Conservation (phyloP, 2,888 invertebrate genomes). For the Leptinotarsa juncta region DNA sequence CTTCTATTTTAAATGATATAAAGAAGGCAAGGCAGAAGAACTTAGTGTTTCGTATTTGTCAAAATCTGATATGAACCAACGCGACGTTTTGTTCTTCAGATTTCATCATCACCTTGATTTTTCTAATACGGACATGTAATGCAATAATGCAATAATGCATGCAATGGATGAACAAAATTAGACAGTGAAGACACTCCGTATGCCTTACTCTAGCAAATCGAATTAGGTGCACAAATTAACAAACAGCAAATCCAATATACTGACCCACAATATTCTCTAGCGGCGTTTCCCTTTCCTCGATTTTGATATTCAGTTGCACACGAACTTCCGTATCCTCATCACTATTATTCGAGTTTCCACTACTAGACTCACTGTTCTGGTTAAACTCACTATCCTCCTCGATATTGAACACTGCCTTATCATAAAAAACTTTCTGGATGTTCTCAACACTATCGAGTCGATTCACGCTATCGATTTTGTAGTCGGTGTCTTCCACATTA, state of each 20-base stretch:
- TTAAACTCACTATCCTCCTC: conserved; percentile 47
- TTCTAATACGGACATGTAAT: no score
- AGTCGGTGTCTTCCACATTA: conserved; percentile 58
- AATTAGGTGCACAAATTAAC: no score
- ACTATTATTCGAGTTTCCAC: conserved; percentile 55
- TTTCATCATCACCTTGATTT: no score
- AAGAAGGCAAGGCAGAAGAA: no score
- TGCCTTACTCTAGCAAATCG: no score
- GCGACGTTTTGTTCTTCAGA: no score
- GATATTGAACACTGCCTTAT: conserved; percentile 70
- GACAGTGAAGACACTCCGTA: no score
- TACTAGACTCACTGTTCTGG: conserved; percentile 46
- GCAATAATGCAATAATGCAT: no score
- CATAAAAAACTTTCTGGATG: conserved; percentile 70
- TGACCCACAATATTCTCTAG: conserved; percentile 60
- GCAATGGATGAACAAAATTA: no score
- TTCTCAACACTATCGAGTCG: conserved; percentile 67
- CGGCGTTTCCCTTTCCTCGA: conserved; percentile 47
- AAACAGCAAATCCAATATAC: neutral
- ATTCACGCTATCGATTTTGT: conserved; percentile 68
- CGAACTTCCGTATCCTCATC: conserved; percentile 58
- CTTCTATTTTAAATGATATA: no score
- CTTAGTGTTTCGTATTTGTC: no score
- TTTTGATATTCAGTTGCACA: conserved; percentile 53
- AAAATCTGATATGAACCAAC: no score